Evolutionary conservation across 1,140 invertebrate species (phyloP).

Genomic region (Elysia chlorotica): DNA sequence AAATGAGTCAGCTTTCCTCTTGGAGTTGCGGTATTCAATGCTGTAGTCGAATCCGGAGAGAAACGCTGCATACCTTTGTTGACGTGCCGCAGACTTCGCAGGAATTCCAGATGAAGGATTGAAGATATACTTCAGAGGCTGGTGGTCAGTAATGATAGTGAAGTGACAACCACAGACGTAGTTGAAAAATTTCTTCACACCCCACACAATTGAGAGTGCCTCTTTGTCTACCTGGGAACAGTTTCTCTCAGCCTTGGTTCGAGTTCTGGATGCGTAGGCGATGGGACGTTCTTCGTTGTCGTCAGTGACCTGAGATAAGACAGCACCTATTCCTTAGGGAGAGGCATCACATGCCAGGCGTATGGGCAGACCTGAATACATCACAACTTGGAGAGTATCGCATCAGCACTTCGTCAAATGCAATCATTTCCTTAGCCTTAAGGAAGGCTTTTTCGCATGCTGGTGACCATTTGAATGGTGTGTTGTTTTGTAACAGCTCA

Average conservation of each 20-base stretch:
- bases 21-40: conserved; percentile 35
- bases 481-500: conserved; percentile 17
- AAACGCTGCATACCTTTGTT: conserved; percentile 58
- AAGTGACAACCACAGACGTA: conserved; percentile 62
- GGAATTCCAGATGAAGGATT: conserved; percentile 43
- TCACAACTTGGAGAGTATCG: conserved; percentile 55
- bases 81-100: conserved; percentile 40
- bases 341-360: conserved; percentile 64
- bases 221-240: conserved; percentile 67
- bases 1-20: conserved; percentile 28
- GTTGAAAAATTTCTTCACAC: conserved; percentile 65
- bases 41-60: conserved; percentile 55
- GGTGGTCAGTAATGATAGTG: conserved; percentile 55
- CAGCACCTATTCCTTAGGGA: conserved; percentile 61
- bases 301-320: conserved; percentile 61
- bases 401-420: conserved; percentile 38
- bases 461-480: conserved; percentile 20
- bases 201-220: conserved; percentile 65
- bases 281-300: conserved; percentile 56
- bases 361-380: conserved; percentile 36
- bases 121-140: conserved; percentile 58
- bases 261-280: conserved; percentile 60
- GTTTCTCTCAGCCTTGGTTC: conserved; percentile 61
- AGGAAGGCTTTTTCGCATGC: conserved; percentile 22
- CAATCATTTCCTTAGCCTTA: conserved; percentile 28